A percentile compares a stretch with the other conserved stretches of the same genome.
phyloP scores from a whole-genome alignment of 1,140 invertebrate genomes.

The Aphis gossypii region DNA sequence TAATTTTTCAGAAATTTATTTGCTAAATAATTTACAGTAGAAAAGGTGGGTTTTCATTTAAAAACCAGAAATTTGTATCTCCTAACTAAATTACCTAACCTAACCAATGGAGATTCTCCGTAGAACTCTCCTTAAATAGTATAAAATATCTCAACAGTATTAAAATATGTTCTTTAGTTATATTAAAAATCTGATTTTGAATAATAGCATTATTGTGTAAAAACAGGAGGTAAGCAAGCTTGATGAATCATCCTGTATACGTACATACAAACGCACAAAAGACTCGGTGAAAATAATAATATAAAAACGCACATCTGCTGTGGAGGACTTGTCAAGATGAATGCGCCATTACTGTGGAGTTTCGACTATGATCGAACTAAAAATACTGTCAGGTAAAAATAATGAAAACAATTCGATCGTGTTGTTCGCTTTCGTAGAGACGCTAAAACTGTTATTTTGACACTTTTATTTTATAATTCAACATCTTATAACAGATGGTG shows the following conservation, averaged over 20 bases:
- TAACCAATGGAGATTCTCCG: too few species aligned
- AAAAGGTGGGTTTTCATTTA: too few species aligned
- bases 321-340: not conserved
- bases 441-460: not conserved
- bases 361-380: not conserved
- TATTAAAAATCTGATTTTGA: not conserved
- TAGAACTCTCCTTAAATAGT: not conserved
- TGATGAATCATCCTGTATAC: not conserved
- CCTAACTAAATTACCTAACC: too few species aligned
- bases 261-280: not conserved
- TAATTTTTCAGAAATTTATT: not conserved
- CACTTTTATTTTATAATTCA: not conserved
- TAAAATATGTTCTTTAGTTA: not conserved
- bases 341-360: not conserved
- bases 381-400: conserved; percentile 1
- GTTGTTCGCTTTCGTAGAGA: not conserved
- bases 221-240: not conserved
- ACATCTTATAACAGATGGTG: not conserved
- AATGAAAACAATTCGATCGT: not conserved
- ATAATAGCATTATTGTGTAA: not conserved
- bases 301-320: not conserved
- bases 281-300: not conserved
- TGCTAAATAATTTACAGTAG: not conserved
- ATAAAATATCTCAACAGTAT: not conserved
- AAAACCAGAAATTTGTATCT: too few species aligned